Evolutionary conservation across 2,888 invertebrate genomes (phyloP).

Genomic region (Ornithoptera alexandrae): DNA sequence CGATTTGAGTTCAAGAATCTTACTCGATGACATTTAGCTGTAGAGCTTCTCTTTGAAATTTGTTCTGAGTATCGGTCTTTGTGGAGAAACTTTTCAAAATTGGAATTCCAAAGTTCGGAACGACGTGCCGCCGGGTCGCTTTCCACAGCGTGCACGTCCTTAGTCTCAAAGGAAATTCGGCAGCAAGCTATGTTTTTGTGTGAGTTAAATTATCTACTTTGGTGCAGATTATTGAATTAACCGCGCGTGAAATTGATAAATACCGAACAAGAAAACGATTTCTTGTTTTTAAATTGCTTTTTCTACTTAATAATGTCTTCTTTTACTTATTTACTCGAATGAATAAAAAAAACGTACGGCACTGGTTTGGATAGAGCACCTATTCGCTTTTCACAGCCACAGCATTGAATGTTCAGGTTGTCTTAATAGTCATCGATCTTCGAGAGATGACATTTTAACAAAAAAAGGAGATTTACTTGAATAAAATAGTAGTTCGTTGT

Average conservation of each 20-base stretch:
- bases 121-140: constrained; percentile 68
- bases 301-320: background rate
- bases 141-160: constrained; percentile 62
- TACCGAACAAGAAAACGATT: constrained; percentile 42
- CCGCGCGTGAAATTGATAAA: constrained; percentile 69
- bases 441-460: no score
- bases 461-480: no score
- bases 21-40: constrained; percentile 36
- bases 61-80: constrained; percentile 75
- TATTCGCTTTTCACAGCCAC: no score
- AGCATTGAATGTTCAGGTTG: no score
- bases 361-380: no score
- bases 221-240: constrained; percentile 71
- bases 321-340: background rate
- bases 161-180: constrained; percentile 78
- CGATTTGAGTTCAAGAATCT: constrained; percentile 17
- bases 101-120: constrained; percentile 77
- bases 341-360: no score
- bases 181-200: constrained; percentile 70
- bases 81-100: constrained; percentile 78
- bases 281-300: background rate
- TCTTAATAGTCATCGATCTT: no score
- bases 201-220: constrained; percentile 73
- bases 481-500: no score
- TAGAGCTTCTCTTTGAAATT: constrained; percentile 68